Conservation (phyloP, 2,888 invertebrate species). For the Zonitis immaculata region DNA sequence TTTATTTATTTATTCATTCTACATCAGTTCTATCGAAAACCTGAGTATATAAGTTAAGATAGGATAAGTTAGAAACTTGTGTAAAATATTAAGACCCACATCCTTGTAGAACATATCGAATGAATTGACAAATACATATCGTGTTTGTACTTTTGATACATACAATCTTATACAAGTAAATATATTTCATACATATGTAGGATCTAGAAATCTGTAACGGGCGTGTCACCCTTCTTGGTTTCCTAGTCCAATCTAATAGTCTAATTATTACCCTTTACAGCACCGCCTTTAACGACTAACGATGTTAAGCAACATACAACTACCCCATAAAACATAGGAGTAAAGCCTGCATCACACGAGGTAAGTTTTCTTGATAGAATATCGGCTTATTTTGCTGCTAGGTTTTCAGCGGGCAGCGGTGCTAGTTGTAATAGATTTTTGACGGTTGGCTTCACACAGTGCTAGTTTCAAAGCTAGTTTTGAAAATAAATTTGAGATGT, state of each 20-base stretch:
- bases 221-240: conserved; percentile 21
- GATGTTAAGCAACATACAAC: conserved; percentile 23
- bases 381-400: no score
- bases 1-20: neutral
- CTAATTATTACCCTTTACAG: conserved; percentile 20
- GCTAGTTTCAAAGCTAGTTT: no score
- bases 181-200: no score
- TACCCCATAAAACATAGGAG: conserved; percentile 22
- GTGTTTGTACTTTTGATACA: no score
- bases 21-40: neutral
- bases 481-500: no score
- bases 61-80: conserved; percentile 16
- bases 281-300: conserved; percentile 22
- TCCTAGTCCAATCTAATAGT: conserved; percentile 21
- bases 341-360: no score
- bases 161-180: no score
- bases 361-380: no score
- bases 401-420: no score
- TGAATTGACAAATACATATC: conserved; percentile 23
- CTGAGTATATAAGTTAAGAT: no score
- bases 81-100: conserved; percentile 24
- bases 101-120: conserved; percentile 26
- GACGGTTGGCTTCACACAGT: no score
- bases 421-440: no score
- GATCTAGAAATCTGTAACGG: conserved; percentile 21